Evolutionary conservation across 2,113 vertebrate genomes (phyloP), one percentile per base, ranked within the genome.

Genomic region (Pseudonaja textilis): DNA sequence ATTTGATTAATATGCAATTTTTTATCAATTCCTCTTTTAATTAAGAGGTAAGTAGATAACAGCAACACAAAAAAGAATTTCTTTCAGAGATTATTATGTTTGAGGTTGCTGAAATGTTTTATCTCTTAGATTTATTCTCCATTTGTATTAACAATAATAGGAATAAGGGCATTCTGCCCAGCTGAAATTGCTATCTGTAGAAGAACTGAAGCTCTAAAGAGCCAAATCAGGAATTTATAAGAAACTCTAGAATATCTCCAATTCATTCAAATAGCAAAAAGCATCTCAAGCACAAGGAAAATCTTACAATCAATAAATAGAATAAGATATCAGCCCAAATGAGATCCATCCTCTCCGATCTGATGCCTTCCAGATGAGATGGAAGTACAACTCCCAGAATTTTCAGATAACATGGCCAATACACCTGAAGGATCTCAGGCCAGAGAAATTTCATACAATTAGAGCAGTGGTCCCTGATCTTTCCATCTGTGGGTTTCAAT

Each of bases 1-100:
- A 3, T n/a, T 10, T 93, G 0, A 1, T 74, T 89, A 88, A 23
- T 55, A 87, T 93, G 26, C 11, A 2, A 64, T 59, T 45, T 59
- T 7, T 92, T 90, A 59, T 87, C 11, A 90, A 1, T 90, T 10
- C 0, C 50, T 47, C 91, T 95, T 95, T 91, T 89, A 88, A 88
- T 89, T 64, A 93, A 54, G 0, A 16, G 1, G 59, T 91, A 93
- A 74, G 7, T 3, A 61, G 7, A 56, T 54, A 45, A 91, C 89
- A 94, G 0, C 0, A 85, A 85, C 4, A n/a, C 3, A 25, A 1
- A 47, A 47, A 39, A 42, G 26, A 94, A 90, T 50, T 91, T 57
- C 0, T 81, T 96, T 88, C 86, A 45, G 74, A 91, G 91, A 81
- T 85, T 81, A 0, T 74, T 6, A 29, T 57, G 8, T n/a, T 55